phyloP scores from a whole-genome alignment of 1,140 invertebrate genomes.

The Phthorimaea operculella region DNA sequence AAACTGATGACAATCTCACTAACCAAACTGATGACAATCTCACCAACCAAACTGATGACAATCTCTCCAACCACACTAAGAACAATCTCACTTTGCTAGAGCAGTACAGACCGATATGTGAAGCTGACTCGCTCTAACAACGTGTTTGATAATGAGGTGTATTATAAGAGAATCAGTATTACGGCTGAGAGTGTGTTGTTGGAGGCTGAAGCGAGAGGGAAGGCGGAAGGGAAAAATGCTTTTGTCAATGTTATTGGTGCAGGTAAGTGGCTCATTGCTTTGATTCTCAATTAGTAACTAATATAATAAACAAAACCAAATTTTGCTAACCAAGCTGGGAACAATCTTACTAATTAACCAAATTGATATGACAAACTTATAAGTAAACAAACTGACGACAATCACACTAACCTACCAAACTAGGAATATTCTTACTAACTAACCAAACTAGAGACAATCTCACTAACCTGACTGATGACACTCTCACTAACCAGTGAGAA shows the following conservation, averaged over 20 bases:
- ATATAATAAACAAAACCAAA: too few species aligned
- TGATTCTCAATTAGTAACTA: too few species aligned
- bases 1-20: constrained; percentile 16
- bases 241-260: constrained; percentile 55
- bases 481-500: too few species aligned
- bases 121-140: constrained; percentile 27
- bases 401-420: constrained; percentile 31
- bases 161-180: constrained; percentile 42
- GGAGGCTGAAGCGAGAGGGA: constrained; percentile 38
- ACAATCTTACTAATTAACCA: too few species aligned
- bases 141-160: constrained; percentile 43
- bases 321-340: too few species aligned
- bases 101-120: too few species aligned
- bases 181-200: constrained; percentile 35
- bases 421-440: constrained; percentile 38
- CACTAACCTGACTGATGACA: too few species aligned
- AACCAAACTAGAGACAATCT: constrained; percentile 27
- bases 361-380: constrained; percentile 42
- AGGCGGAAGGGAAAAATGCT: constrained; percentile 22
- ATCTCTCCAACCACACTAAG: too few species aligned
- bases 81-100: too few species aligned
- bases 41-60: too few species aligned
- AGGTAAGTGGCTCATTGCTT: constrained; percentile 30
- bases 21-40: too few species aligned
- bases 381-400: constrained; percentile 49